These are phyloP conservation scores for Tapirus indicus DNA, from an alignment of 2,797 vertebrate genomes.

Conservation along the genomic window DNA sequence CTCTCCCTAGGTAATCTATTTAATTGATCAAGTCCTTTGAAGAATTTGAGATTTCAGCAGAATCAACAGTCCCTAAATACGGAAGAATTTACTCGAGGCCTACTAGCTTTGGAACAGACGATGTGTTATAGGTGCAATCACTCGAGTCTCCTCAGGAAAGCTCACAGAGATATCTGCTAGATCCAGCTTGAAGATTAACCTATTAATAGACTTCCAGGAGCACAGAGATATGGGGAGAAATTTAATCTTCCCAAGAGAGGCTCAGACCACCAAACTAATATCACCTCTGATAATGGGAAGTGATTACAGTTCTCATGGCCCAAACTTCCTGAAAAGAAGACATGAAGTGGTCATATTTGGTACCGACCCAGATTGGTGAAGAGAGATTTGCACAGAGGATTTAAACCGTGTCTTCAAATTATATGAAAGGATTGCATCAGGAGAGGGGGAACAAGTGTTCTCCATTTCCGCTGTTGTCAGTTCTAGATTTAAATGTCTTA, in stretches of 20 bases:
- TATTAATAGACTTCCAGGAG: constrained; percentile 70
- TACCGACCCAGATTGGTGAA: not conserved
- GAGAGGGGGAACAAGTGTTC: not conserved
- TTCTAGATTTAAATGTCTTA: constrained; percentile 14
- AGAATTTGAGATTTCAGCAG: constrained; percentile 49
- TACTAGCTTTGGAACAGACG: not conserved
- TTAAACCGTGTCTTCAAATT: constrained; percentile 51
- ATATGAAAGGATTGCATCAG: not conserved
- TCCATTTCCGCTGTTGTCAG: not conserved
- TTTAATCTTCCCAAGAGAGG: constrained; percentile 75
- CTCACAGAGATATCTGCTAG: constrained; percentile 69
- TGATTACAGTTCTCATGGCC: constrained; percentile 28
- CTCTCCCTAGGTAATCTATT: constrained; percentile 58
- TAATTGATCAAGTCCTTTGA: constrained; percentile 57
- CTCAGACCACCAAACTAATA: constrained; percentile 50
- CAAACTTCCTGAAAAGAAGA: constrained; percentile 49
- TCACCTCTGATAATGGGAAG: constrained; percentile 51
- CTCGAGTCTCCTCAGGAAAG: constrained; percentile 53
- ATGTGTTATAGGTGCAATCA: not conserved
- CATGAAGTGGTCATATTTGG: not conserved
- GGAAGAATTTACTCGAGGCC: not conserved
- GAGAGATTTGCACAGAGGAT: not conserved
- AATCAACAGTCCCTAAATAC: not conserved
- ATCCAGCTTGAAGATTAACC: constrained; percentile 75
- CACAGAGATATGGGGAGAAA: constrained; percentile 40